A percentile compares a stretch with the other conserved stretches of the same genome.
Conservation (phyloP, 2,113 vertebrate genomes). For the Lamprologus speciosus region DNA sequence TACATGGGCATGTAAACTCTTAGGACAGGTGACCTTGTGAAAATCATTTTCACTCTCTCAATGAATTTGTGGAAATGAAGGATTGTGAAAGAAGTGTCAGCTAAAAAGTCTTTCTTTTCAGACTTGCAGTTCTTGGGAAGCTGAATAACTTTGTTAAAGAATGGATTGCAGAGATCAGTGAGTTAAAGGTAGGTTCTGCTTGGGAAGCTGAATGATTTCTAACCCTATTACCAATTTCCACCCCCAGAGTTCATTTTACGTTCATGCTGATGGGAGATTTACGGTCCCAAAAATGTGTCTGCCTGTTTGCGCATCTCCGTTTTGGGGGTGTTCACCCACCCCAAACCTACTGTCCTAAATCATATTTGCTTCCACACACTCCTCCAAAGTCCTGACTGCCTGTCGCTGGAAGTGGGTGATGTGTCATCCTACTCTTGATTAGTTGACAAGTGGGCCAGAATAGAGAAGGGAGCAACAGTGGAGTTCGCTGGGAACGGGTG, state of each 20-base stretch:
- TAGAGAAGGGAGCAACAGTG: background rate
- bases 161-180: slow-evolving; percentile 91
- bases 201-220: background rate
- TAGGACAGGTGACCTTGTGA: background rate
- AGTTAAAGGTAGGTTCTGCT: slow-evolving; percentile 81
- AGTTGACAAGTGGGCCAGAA: background rate
- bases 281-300: background rate
- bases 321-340: background rate
- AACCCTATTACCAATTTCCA: background rate
- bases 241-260: background rate
- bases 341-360: background rate
- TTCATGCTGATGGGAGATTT: background rate
- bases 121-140: slow-evolving; percentile 86
- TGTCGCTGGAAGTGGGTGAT: background rate
- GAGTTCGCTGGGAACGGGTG: background rate
- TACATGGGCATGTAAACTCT: background rate
- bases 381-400: background rate
- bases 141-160: slow-evolving; percentile 91
- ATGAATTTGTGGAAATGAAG: background rate
- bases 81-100: background rate
- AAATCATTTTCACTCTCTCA: background rate
- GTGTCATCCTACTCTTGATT: background rate
- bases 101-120: slow-evolving; percentile 53
- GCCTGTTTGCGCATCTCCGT: background rate
- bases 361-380: background rate